phyloP scores from a whole-genome alignment of 2,113 vertebrate species.

The Caranx ignobilis region DNA sequence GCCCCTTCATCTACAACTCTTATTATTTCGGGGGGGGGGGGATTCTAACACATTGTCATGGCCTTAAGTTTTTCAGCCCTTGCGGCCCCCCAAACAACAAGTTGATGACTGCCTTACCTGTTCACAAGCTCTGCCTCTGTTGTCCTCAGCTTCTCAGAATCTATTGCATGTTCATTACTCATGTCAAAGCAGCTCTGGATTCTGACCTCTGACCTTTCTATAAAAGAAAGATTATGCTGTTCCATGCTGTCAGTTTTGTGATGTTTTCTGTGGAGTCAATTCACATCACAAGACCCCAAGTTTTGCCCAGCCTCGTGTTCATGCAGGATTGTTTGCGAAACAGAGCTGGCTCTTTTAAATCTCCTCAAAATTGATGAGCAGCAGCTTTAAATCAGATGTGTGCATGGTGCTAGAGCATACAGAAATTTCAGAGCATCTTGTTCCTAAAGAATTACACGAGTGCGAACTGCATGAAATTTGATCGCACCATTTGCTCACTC shows the following conservation, averaged over 20 bases:
- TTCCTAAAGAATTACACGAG: constrained; percentile 71
- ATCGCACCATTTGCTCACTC: constrained; percentile 72
- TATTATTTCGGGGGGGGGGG: too few species aligned
- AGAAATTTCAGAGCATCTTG: constrained; percentile 60
- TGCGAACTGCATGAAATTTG: constrained; percentile 71
- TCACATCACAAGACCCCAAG: constrained; percentile 5
- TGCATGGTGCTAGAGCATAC: constrained; percentile 23
- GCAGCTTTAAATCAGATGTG: constrained; percentile 34
- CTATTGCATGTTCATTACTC: too few species aligned
- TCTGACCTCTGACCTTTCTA: not conserved
- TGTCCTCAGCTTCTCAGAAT: too few species aligned
- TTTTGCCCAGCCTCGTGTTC: constrained; percentile 10
- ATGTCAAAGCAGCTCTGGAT: not conserved
- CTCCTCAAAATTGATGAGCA: constrained; percentile 43
- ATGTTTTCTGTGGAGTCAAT: constrained; percentile 1
- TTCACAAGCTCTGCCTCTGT: too few species aligned
- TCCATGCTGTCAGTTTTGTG: not conserved
- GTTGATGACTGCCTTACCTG: too few species aligned
- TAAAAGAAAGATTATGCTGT: not conserved
- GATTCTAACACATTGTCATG: too few species aligned
- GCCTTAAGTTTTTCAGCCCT: too few species aligned
- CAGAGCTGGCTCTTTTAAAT: not conserved
- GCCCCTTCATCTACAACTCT: too few species aligned
- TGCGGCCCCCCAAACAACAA: too few species aligned
- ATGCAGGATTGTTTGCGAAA: constrained; percentile 3